Percentiles rank a stretch among this genome's conserved stretches.
Conservation (phyloP, 2,113 vertebrate species). For the Zeus faber region DNA sequence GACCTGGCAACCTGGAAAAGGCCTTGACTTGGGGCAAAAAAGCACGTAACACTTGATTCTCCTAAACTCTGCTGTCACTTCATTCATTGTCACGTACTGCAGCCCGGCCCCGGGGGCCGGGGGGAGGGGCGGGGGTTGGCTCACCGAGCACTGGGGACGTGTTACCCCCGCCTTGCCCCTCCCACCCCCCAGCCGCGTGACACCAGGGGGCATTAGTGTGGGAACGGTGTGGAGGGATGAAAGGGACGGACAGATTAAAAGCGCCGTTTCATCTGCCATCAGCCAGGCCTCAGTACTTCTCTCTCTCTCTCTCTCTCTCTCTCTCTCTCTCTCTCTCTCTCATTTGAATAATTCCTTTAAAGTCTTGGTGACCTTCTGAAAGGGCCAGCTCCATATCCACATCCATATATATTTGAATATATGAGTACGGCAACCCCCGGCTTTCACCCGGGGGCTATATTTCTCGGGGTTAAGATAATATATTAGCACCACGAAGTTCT, state of each 20-base stretch:
- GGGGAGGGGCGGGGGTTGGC: too few species aligned
- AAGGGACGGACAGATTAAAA: neutral
- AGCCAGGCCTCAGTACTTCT: neutral
- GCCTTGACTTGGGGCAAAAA: too few species aligned
- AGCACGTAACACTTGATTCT: too few species aligned
- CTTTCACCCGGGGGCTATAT: neutral
- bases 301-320: slow-evolving; percentile 2
- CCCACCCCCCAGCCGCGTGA: neutral
- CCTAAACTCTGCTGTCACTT: too few species aligned
- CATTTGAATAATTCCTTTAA: slow-evolving; percentile 41
- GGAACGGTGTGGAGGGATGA: neutral
- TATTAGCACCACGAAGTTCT: too few species aligned
- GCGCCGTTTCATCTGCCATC: neutral
- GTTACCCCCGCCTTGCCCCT: slow-evolving; percentile 2
- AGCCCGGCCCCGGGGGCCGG: too few species aligned
- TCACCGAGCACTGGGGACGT: too few species aligned
- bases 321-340: slow-evolving; percentile 1
- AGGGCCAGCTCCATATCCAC: slow-evolving; percentile 13
- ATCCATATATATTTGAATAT: slow-evolving; percentile 2
- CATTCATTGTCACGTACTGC: too few species aligned
- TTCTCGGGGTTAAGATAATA: neutral
- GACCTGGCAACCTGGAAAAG: too few species aligned
- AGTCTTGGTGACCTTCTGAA: slow-evolving; percentile 46
- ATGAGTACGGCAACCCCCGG: neutral
- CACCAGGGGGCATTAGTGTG: neutral